Evolutionary conservation across 1,140 invertebrate genomes (phyloP).

Genomic region (Diabrotica virgifera): DNA sequence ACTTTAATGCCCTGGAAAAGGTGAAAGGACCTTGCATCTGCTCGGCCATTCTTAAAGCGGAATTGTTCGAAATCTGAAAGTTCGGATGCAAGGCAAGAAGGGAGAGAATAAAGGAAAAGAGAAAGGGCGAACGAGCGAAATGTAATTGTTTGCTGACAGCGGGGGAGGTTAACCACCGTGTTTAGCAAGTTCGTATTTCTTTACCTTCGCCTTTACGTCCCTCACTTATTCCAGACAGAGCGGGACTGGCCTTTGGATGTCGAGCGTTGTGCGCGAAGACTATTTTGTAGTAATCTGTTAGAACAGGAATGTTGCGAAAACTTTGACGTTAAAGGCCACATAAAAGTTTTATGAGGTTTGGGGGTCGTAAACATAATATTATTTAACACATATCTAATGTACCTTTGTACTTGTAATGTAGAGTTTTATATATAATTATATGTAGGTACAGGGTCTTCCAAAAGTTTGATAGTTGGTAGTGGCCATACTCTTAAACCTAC

Average conservation of each 20-base stretch:
- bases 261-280: no score
- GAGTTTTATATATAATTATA: no score
- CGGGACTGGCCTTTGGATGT: not conserved
- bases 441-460: no score
- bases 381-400: no score
- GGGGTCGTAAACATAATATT: no score
- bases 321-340: no score
- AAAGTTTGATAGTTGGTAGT: no score
- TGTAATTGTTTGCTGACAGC: slow-evolving; percentile 20
- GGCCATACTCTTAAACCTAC: no score
- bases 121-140: not conserved
- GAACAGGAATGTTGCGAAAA: no score
- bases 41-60: not conserved
- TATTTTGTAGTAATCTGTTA: no score
- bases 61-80: slow-evolving; percentile 19
- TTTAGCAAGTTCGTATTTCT: slow-evolving; percentile 19
- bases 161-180: slow-evolving; percentile 20
- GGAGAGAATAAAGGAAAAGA: slow-evolving; percentile 1
- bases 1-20: slow-evolving; percentile 9
- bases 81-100: slow-evolving; percentile 4
- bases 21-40: slow-evolving; percentile 9
- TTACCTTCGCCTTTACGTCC: slow-evolving; percentile 8
- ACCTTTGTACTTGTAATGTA: no score
- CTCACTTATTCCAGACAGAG: slow-evolving; percentile 7
- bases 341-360: no score